These are phyloP conservation scores for Lysandra coridon DNA, from an alignment of 2,888 invertebrate species.

Conservation along the genomic window DNA sequence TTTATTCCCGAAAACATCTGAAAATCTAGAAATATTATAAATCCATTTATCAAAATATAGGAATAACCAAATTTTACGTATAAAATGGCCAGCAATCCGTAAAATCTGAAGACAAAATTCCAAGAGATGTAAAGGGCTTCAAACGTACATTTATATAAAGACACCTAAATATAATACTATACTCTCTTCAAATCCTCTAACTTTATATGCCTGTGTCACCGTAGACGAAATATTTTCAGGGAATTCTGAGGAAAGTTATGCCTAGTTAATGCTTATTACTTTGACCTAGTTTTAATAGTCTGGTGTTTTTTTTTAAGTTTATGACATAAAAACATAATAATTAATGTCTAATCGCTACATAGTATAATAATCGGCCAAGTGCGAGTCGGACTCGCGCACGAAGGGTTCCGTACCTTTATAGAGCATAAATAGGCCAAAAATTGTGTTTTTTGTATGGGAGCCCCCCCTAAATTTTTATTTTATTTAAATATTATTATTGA, in stretches of 20 bases:
- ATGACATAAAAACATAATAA: no score
- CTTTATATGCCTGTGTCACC: conserved; percentile 24
- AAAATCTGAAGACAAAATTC: neutral
- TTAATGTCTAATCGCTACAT: no score
- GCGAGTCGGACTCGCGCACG: no score
- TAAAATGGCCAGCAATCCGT: neutral
- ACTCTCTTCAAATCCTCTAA: conserved; percentile 42
- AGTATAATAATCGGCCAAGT: no score
- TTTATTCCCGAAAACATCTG: no score
- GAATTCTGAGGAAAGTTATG: neutral
- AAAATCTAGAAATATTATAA: no score
- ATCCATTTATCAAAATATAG: neutral
- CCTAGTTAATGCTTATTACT: neutral
- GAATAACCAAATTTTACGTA: neutral
- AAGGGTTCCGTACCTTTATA: no score
- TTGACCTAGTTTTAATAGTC: neutral
- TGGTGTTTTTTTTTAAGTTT: no score
- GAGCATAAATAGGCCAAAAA: no score
- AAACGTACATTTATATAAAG: conserved; percentile 38
- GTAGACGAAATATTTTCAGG: neutral
- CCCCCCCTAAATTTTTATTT: no score
- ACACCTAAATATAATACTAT: conserved; percentile 39
- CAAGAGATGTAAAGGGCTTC: neutral
- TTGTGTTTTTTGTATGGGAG: no score
- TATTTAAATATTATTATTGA: no score